These are phyloP conservation scores for Temnopleurus reevesii DNA, from an alignment of 53 echinoderm and acorn worm genomes.

Conservation along the genomic window DNA sequence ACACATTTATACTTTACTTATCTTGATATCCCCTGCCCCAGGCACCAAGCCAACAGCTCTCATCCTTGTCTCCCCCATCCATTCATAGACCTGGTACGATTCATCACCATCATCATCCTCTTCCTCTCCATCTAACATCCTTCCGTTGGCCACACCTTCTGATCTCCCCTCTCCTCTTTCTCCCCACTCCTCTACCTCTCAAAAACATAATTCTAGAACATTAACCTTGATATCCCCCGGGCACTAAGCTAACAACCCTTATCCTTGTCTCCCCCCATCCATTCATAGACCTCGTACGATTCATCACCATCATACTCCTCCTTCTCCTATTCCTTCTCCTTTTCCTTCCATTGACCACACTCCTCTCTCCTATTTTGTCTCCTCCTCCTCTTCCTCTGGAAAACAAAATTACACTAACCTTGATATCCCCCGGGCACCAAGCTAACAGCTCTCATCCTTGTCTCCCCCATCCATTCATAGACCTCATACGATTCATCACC, in stretches of 20 bases:
- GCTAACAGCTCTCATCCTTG: conserved; percentile 76
- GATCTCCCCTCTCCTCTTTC: conserved; percentile 39
- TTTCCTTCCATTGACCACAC: conserved; percentile 8
- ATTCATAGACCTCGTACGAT: conserved; percentile 83
- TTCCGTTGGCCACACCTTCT: no score
- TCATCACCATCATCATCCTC: conserved; percentile 66
- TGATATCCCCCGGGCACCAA: conserved; percentile 81
- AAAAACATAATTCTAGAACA: no score
- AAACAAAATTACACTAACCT: conserved; percentile 76
- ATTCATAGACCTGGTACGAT: conserved; percentile 82
- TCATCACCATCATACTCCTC: conserved; percentile 66
- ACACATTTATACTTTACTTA: no score
- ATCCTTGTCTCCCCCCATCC: conserved; percentile 91
- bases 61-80: conserved; percentile 89
- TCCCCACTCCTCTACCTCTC: conserved; percentile 14
- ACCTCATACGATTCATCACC: conserved; percentile 73
- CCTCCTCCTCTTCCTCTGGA: no score
- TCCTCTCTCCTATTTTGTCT: no score
- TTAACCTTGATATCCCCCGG: conserved; percentile 84
- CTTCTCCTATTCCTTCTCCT: conserved; percentile 43
- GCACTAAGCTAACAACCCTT: conserved; percentile 75
- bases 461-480: conserved; percentile 94
- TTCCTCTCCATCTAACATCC: no score
- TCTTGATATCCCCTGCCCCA: conserved; percentile 86
- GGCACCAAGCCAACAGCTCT: conserved; percentile 79